Base-by-base conservation (phyloP, 1,140 invertebrate species). In the Atta colombica region DNA sequence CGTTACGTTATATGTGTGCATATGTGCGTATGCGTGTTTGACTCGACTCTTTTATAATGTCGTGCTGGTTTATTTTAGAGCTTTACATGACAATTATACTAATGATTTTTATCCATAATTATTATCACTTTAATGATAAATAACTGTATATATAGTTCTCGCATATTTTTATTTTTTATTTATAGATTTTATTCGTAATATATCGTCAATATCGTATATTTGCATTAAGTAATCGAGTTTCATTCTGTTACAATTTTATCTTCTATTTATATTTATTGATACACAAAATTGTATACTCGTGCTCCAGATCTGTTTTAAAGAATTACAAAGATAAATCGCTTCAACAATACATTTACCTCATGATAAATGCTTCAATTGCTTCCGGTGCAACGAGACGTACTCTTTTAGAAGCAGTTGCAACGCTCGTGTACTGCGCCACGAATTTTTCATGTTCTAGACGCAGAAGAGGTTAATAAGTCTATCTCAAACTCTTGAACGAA, bases 391-490 rank as follows among this genome's bases (percentile, higher is more conserved):
- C 49, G 2, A 65, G 14, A 53, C 0, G 12, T 35, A 4, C 8
- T 25, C 74, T 65, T 45, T n/a, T 28, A 25, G 21, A 63, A 81
- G 31, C 65, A 53, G 14, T 28, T 45, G 58, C 21, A 53, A 55
- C n/a, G 58, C 12, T 60, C 31, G 31, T 25, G 12, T 14, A 14
- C 16, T 16, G 7, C 35, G 7, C 35, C 35, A 8, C 21, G 75
- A 68, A 80, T 80, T 80, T 69, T 80, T 80, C 61, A 55, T 81
- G 63, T 10, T 8, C 21, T 28, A 28, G 7, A 78, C 12, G 7
- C n/a, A 14, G 7, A 39, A 60, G 14, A 21, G 0, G 16, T 81
- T 81, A 81, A 60, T 60, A 81, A 81, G 77, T 1, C 7, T 51
- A 21, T 58, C 35, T 35, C 10, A 10, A 58, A 12, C 28, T 16